Conservation (phyloP, 2,888 invertebrate genomes). For the Strigamia transsilvanica region DNA sequence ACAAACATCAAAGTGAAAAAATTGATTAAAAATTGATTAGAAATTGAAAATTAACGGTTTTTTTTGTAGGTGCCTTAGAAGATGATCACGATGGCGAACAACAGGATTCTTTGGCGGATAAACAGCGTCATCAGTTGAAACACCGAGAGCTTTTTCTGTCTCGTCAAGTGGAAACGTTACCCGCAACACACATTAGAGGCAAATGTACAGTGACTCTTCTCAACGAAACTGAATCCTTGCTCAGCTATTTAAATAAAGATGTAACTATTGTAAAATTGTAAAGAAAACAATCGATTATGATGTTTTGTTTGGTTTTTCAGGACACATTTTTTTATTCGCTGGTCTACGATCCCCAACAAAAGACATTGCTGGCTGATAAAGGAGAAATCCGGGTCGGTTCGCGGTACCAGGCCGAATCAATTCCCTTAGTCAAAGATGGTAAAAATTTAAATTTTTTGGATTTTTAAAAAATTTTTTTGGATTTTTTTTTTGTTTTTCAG, state of each 20-base stretch:
- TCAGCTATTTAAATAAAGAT: slow-evolving; percentile 96
- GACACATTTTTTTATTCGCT: slow-evolving; percentile 99
- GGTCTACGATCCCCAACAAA: slow-evolving; percentile 99
- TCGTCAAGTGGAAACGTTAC: slow-evolving; percentile 91
- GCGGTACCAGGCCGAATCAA: slow-evolving; percentile 95
- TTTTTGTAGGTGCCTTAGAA: slow-evolving; percentile 72
- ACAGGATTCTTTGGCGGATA: slow-evolving; percentile 71
- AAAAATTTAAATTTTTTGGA: slow-evolving; percentile 56
- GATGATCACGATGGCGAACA: slow-evolving; percentile 73
- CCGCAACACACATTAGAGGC: slow-evolving; percentile 98
- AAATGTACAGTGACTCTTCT: slow-evolving; percentile 98
- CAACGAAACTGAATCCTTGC: slow-evolving; percentile 97
- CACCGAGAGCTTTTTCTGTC: slow-evolving; percentile 98
- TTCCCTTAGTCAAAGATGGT: slow-evolving; percentile 81
- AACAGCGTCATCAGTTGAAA: slow-evolving; percentile 94
- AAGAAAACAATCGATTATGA: too few relatives aligned
- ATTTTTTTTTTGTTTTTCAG: not conserved
- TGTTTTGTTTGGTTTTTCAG: slow-evolving; percentile 68
- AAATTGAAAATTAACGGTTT: too few relatives aligned
- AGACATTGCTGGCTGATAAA: slow-evolving; percentile 98
- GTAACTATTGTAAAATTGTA: slow-evolving; percentile 66
- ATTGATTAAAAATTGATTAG: not conserved
- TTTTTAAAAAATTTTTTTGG: not conserved
- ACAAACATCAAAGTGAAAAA: slow-evolving; percentile 86
- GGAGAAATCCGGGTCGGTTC: slow-evolving; percentile 92